phyloP scores from a whole-genome alignment of 2,113 vertebrate genomes.

The Limanda limanda region DNA sequence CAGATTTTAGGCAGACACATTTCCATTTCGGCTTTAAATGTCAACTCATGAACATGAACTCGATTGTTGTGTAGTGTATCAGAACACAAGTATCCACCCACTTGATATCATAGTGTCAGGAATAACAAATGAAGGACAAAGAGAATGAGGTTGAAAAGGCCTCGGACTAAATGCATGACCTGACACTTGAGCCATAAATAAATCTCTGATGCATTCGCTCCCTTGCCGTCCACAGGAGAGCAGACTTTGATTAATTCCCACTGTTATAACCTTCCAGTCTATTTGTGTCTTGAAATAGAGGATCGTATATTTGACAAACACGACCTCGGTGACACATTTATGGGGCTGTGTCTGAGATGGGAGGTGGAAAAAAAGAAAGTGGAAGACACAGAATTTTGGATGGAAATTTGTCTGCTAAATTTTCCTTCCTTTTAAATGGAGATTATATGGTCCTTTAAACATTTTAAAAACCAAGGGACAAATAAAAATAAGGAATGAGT shows the following conservation, averaged over 20 bases:
- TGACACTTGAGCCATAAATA: conserved; percentile 29
- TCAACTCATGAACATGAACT: background rate
- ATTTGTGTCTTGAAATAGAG: conserved; percentile 34
- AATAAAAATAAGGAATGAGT: background rate
- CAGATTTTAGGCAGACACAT: background rate
- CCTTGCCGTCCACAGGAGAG: background rate
- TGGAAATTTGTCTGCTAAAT: background rate
- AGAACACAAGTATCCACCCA: background rate
- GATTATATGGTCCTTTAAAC: background rate
- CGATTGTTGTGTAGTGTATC: background rate
- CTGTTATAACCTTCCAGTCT: conserved; percentile 20
- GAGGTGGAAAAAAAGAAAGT: background rate
- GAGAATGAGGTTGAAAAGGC: conserved; percentile 2
- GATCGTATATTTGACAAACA: conserved; percentile 16
- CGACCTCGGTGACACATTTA: conserved; percentile 22
- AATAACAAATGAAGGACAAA: conserved; percentile 31
- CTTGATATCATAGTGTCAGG: conserved; percentile 13
- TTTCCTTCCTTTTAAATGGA: background rate
- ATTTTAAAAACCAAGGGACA: background rate
- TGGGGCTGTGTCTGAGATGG: background rate
- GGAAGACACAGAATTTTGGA: background rate
- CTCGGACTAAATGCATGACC: background rate
- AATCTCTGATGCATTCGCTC: background rate
- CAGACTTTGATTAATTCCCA: conserved; percentile 21
- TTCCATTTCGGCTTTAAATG: background rate